Evolutionary conservation across 64 coral and sea anemone genomes (phyloP).

Genomic region (Dendronephthya gigantea): DNA sequence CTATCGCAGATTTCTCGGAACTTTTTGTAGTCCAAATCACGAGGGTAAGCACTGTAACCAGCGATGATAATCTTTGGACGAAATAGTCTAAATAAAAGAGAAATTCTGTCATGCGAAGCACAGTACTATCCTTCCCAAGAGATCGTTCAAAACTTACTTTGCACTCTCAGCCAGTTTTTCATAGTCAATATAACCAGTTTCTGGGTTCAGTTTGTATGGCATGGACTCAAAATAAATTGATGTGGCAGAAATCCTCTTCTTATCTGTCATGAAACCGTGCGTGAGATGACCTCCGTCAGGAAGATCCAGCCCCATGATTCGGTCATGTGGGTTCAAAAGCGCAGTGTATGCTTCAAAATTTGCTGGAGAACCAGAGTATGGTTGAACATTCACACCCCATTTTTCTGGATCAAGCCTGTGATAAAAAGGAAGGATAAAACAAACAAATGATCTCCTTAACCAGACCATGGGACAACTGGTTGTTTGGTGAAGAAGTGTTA

Average conservation of each 20-base stretch:
- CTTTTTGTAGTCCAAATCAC: conserved; percentile 63
- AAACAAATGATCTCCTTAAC: no score
- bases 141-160: not conserved
- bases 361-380: conserved; percentile 90
- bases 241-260: conserved; percentile 92
- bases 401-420: conserved; percentile 85
- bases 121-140: no score
- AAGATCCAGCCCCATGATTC: conserved; percentile 95
- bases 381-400: conserved; percentile 96
- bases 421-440: not conserved
- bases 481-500: no score
- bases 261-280: conserved; percentile 99
- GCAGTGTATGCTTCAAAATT: conserved; percentile 97
- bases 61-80: conserved; percentile 94
- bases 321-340: conserved; percentile 73
- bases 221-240: conserved; percentile 99
- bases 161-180: conserved; percentile 75
- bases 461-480: no score
- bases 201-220: conserved; percentile 76
- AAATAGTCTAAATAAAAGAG: conserved; percentile 30
- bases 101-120: not conserved
- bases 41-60: conserved; percentile 91
- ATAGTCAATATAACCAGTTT: conserved; percentile 88
- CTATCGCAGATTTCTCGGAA: conserved; percentile 76
- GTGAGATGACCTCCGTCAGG: conserved; percentile 95